Evolutionary conservation across 2,797 vertebrate species (phyloP).

Genomic region (Hipposideros larvatus): DNA sequence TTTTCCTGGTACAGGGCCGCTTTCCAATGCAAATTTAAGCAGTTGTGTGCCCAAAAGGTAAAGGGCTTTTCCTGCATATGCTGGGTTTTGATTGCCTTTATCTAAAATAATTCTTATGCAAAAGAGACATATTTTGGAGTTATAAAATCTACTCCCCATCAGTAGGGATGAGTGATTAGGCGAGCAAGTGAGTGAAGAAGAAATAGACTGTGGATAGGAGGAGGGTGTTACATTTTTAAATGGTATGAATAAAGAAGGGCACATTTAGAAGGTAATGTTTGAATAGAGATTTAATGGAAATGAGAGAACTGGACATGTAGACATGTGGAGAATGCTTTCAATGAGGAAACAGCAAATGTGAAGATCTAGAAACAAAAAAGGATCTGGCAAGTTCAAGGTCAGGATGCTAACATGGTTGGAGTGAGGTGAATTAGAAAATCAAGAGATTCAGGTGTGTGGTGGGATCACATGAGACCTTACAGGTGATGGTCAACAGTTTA

Average conservation of each 20-base stretch:
- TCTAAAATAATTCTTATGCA: background rate
- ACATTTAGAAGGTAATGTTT: background rate
- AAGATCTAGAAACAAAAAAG: background rate
- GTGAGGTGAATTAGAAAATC: background rate
- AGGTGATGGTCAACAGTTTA: background rate
- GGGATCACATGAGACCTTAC: rapidly evolving
- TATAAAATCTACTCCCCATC: background rate
- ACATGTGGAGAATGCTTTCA: background rate
- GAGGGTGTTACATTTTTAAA: background rate
- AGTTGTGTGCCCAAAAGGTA: background rate
- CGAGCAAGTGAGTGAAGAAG: background rate
- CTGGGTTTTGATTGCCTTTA: background rate
- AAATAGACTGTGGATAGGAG: background rate
- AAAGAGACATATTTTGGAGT: background rate
- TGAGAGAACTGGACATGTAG: background rate
- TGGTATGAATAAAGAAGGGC: background rate
- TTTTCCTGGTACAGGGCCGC: background rate
- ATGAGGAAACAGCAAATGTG: background rate
- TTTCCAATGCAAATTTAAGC: background rate
- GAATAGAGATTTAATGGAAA: background rate
- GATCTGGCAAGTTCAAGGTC: background rate
- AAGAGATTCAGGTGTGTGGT: rapidly evolving
- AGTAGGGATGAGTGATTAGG: background rate
- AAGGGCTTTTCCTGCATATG: background rate
- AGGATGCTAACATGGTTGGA: background rate